A percentile compares a stretch with the other conserved stretches of the same genome.
Evolutionary conservation across 2,797 vertebrate species (phyloP).

Genomic region (Cirrhinus mrigala): DNA sequence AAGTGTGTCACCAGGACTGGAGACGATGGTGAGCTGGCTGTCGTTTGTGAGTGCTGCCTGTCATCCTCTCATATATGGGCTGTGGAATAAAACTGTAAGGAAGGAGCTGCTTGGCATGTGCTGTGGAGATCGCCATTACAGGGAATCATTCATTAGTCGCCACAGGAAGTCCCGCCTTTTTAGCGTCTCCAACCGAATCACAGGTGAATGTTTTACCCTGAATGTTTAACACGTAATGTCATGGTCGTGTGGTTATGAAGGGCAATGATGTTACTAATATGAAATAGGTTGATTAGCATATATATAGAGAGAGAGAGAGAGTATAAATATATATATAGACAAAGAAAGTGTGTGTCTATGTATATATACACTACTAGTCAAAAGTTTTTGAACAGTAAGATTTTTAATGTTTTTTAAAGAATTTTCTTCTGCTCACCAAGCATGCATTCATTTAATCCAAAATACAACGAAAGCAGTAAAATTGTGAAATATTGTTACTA

Average conservation of each 20-base stretch:
- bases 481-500: no score
- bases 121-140: conserved; percentile 91
- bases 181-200: conserved; percentile 97
- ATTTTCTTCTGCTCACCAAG: no score
- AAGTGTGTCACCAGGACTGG: conserved; percentile 86
- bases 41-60: conserved; percentile 93
- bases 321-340: no score
- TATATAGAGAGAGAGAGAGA: no score
- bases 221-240: no score
- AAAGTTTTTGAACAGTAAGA: no score
- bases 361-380: no score
- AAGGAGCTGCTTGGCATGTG: conserved; percentile 96
- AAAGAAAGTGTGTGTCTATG: no score
- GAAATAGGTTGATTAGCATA: not conserved
- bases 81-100: conserved; percentile 98
- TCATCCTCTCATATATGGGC: conserved; percentile 93
- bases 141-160: conserved; percentile 89
- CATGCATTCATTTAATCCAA: no score
- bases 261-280: not conserved
- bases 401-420: no score
- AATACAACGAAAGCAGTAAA: no score
- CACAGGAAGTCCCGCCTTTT: conserved; percentile 90
- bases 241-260: no score
- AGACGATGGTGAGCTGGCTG: conserved; percentile 92
- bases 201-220: conserved; percentile 78